Evolutionary conservation across 2,113 vertebrate genomes (phyloP).

Genomic region (Neofelis nebulosa): DNA sequence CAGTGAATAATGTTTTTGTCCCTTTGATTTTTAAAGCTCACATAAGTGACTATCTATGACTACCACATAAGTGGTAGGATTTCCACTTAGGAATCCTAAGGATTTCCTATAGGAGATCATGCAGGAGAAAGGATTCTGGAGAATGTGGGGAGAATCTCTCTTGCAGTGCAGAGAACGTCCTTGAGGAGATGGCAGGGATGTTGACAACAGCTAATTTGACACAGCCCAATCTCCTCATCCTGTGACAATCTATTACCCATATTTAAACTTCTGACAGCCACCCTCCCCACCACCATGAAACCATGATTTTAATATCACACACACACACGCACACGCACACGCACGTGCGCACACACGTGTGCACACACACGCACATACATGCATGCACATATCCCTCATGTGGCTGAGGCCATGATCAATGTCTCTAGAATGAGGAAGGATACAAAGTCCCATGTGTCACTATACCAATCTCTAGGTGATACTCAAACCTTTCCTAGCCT

Average conservation of each 20-base stretch:
- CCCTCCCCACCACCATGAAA: neutral
- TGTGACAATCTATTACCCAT: neutral
- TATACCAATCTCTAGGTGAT: neutral
- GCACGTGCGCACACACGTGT: accelerated
- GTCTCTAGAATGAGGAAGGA: neutral
- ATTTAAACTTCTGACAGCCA: neutral
- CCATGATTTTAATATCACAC: neutral
- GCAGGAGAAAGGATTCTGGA: neutral
- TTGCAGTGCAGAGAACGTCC: neutral
- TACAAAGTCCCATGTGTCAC: neutral
- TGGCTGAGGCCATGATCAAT: neutral
- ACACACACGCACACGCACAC: neutral
- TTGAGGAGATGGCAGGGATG: neutral
- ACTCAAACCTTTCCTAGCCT: neutral
- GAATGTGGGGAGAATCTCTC: neutral
- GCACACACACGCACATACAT: neutral
- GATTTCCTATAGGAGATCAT: neutral
- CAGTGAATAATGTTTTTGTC: neutral
- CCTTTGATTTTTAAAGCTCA: neutral
- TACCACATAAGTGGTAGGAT: neutral
- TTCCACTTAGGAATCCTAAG: too few relatives aligned
- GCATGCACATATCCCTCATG: neutral
- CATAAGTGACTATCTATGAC: neutral
- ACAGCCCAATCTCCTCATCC: neutral
- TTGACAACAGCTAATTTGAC: neutral